Evolutionary conservation across 2,797 vertebrate genomes (phyloP), one percentile per base, ranked within the genome.

Genomic region (Helarctos malayanus): DNA sequence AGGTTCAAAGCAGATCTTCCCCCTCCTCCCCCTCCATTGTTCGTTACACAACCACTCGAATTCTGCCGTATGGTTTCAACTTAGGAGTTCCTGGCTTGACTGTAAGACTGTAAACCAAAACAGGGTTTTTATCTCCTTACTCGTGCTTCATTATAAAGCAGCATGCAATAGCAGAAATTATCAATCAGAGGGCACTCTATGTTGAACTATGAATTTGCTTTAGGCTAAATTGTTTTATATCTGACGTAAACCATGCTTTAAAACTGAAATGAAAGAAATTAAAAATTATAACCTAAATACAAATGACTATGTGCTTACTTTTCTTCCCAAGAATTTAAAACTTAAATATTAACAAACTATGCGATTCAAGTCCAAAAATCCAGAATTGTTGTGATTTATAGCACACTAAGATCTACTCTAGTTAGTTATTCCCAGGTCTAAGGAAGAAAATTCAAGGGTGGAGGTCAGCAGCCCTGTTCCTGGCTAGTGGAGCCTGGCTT

Each of bases 281-380:
- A 81, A 97, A 88, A 95, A 88, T 23, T 75, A 8, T 41, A 94
- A 95, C 41, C 82, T 79, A 95, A 95, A 81, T 49, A 82, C 23
- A 96, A 92, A 91, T 65, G n/a, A 49, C 38, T 91, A 61, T 47
- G 14, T 83, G 23, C 32, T 88, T 88, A 75, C 71, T 89, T 91
- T 94, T 95, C 75, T 97, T 91, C 27, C 57, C 19, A 89, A 89
- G 57, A 96, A 89, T 78, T 92, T 57, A 69, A 96, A 95, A 91
- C 49, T 71, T 76, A 94, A 82, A 78, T 68, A 97, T 49, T 80
- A 81, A 94, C 12, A 87, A 56, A 47, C 3, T 61, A 94, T 2
- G 35, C n/a, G 95, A 96, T 68, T 93, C 91, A 89, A 92, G 54
- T 32, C n/a, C 38, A 95, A 52, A 94, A 93, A 85, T 73, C 78